Conservation (phyloP, 2,797 vertebrate genomes). For the Darevskia nairensis region DNA sequence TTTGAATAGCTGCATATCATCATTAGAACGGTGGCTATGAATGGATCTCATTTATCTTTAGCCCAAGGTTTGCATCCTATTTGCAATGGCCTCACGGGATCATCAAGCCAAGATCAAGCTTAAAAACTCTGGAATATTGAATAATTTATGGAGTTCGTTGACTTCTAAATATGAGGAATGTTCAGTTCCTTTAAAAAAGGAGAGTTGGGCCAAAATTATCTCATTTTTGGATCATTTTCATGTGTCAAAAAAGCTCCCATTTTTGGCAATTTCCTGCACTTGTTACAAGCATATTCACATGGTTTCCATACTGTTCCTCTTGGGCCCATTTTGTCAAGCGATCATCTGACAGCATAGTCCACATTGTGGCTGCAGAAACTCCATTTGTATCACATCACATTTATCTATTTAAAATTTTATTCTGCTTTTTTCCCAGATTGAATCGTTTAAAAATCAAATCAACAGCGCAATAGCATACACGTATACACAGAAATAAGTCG, state of each 20-base stretch:
- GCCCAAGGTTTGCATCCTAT: not conserved
- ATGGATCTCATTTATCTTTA: not conserved
- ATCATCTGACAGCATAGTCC: not conserved
- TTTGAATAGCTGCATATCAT: constrained; percentile 55
- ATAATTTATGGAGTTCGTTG: not conserved
- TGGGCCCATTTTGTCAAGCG: not conserved
- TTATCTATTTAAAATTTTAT: too few relatives aligned
- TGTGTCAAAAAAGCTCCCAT: not conserved
- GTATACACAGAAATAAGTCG: too few relatives aligned
- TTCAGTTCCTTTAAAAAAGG: not conserved
- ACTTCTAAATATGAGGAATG: not conserved
- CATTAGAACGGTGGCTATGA: constrained; percentile 12
- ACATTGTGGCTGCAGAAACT: not conserved
- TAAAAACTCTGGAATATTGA: not conserved
- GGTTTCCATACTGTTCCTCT: not conserved
- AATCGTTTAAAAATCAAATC: too few relatives aligned
- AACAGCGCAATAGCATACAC: too few relatives aligned
- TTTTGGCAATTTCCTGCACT: not conserved
- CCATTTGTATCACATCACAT: not conserved
- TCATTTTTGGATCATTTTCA: too few relatives aligned
- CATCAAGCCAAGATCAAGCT: not conserved
- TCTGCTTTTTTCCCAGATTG: too few relatives aligned
- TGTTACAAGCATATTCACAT: not conserved
- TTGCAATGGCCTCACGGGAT: not conserved
- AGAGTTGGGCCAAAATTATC: not conserved